Percentiles rank a stretch among this genome's conserved stretches.
phyloP scores from a whole-genome alignment of 2,797 vertebrate genomes.

The Channallabes apus region DNA sequence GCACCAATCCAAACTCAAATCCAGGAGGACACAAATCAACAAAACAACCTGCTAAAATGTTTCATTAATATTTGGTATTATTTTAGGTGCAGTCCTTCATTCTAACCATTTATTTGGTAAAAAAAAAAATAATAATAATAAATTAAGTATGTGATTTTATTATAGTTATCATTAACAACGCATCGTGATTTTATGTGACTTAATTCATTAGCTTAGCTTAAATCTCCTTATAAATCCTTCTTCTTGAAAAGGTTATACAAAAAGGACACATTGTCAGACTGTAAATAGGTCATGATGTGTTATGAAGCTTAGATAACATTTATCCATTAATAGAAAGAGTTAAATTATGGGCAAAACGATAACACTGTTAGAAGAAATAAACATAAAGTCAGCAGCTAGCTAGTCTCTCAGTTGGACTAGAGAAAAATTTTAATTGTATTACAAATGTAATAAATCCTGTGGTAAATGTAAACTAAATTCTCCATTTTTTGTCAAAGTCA shows the following conservation, averaged over 20 bases:
- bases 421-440: no score
- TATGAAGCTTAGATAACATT: neutral
- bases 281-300: neutral
- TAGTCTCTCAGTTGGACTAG: neutral
- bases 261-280: neutral
- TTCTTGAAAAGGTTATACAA: neutral
- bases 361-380: neutral
- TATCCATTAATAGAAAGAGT: neutral
- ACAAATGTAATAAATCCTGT: neutral
- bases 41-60: neutral
- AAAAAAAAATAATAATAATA: neutral
- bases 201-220: neutral
- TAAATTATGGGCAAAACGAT: neutral
- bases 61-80: neutral
- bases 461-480: neutral
- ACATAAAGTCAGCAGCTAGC: neutral
- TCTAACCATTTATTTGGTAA: neutral
- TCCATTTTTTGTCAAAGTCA: neutral
- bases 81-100: neutral
- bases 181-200: neutral
- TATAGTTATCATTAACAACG: neutral
- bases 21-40: neutral
- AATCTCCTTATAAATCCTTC: conserved; percentile 11
- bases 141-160: neutral
- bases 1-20: neutral